These are phyloP conservation scores for pig (Sus scrofa) DNA, from an alignment of 2,113 vertebrate species.

Conservation along the genomic window DNA sequence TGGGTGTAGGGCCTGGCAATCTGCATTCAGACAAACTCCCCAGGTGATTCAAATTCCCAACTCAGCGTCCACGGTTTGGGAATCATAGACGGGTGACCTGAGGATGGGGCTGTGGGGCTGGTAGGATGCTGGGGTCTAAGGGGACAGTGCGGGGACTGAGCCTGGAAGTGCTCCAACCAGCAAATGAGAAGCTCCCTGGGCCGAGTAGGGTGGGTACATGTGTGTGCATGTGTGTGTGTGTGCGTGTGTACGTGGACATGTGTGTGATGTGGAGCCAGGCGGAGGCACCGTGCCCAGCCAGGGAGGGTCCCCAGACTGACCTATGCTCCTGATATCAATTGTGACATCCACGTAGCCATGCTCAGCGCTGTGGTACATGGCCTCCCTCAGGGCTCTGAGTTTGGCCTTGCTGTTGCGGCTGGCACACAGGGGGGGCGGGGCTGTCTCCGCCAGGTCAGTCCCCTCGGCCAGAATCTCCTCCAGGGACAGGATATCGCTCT, in stretches of 20 bases:
- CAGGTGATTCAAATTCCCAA: conserved; percentile 38
- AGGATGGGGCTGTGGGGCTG: neutral
- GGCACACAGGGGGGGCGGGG: conserved; percentile 91
- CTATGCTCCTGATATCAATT: conserved; percentile 97
- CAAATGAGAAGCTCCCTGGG: neutral
- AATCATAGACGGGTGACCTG: neutral
- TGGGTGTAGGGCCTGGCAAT: conserved; percentile 77
- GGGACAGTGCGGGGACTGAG: neutral
- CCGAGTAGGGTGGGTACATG: neutral
- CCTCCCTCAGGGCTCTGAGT: conserved; percentile 97
- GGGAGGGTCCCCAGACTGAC: conserved; percentile 85
- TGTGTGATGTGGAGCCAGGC: neutral
- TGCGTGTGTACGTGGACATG: no score
- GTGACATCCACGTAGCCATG: conserved; percentile 98
- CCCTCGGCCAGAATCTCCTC: conserved; percentile 99
- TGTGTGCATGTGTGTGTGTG: neutral
- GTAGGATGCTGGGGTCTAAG: neutral
- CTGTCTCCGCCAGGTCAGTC: conserved; percentile 91
- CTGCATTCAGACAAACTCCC: conserved; percentile 70
- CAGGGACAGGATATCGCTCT: conserved; percentile 96
- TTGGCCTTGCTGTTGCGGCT: conserved; percentile 96
- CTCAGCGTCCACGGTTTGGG: conserved; percentile 15
- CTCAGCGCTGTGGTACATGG: conserved; percentile 98
- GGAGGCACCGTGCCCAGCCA: neutral
- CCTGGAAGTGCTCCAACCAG: neutral